Percentiles rank a stretch among this genome's conserved stretches.
Conservation (phyloP, 2,888 invertebrate genomes). For the Prostheceraeus crozeri region DNA sequence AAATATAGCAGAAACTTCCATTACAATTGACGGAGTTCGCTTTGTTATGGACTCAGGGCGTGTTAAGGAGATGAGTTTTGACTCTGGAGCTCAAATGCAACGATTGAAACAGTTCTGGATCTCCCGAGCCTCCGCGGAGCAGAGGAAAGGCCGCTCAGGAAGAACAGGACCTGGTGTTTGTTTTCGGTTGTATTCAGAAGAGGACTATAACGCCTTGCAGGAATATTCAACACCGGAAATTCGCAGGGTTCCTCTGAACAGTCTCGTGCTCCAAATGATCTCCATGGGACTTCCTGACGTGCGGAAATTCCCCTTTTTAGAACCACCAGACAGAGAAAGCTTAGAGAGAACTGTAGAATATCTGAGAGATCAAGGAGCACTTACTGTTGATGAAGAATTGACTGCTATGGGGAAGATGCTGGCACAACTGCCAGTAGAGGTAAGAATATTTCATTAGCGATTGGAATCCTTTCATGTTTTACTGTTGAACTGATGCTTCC, state of each 20-base stretch:
- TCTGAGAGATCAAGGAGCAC: conserved; percentile 69
- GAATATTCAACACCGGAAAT: conserved; percentile 84
- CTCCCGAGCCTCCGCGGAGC: conserved; percentile 92
- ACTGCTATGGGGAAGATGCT: conserved; percentile 74
- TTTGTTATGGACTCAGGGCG: conserved; percentile 39
- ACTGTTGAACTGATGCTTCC: too few species aligned
- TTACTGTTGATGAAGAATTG: conserved; percentile 63
- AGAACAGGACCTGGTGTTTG: conserved; percentile 62
- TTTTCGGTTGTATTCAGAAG: conserved; percentile 70
- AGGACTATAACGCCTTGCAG: conserved; percentile 67
- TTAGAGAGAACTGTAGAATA: conserved; percentile 77
- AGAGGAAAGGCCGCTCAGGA: conserved; percentile 81
- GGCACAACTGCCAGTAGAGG: conserved; percentile 73
- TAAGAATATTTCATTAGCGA: conserved; percentile 1
- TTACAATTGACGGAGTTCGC: conserved; percentile 88
- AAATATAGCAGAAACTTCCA: conserved; percentile 95
- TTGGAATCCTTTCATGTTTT: too few species aligned
- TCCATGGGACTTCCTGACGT: conserved; percentile 84
- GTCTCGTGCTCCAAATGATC: conserved; percentile 76
- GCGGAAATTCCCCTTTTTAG: conserved; percentile 81
- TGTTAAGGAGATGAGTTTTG: conserved; percentile 86
- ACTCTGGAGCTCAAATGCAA: conserved; percentile 79
- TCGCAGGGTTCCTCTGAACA: conserved; percentile 83
- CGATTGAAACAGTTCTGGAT: conserved; percentile 80
- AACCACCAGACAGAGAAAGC: conserved; percentile 74